Evolutionary conservation across 2,888 invertebrate genomes (phyloP), one percentile per base, ranked within the genome.

Genomic region (Iphiclides podalirius): DNA sequence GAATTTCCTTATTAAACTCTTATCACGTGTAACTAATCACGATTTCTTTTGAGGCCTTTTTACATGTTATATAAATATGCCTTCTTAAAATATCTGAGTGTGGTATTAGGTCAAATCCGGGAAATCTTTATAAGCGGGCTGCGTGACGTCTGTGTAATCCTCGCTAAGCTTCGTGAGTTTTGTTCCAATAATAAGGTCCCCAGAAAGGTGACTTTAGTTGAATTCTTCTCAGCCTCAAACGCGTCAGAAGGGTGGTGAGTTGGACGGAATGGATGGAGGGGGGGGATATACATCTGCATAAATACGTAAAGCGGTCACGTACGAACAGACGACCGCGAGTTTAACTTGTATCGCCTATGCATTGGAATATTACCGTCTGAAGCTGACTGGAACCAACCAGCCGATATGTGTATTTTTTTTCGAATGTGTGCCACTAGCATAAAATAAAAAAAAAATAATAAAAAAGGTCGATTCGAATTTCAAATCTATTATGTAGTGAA

Each of bases 291-390:
- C 75, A 85, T 86, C 79, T 84, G 85, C 85, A 85, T 86, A 84
- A 83, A 82, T 80, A 80, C 70, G 78, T 73, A 79, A 82, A 77
- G 73, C 77, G 76, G 83, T 82, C 86, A 86, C 83, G 85, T 84
- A 64, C 69, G 63, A 65, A 61, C 58, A 59, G 65, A 67, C 66
- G 64, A 66, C 70, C 72, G 69, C 66, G 72, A 71, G 74, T 75
- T 81, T 79, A 74, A 79, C 76, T 76, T 75, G 74, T 74, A 74
- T 74, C 71, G 70, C 67, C 67, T 72, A 64, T 67, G 66, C n/a
- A n/a, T n/a, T n/a, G n/a, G 68, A 67, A 34, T n/a, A n/a, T n/a
- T 14, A 14, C 34, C 41, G 50, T 50, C 37, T 34, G 41, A 47
- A 33, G 14, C 13, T 6, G 8, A 34, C 47, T 47, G 15, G 47